These are phyloP conservation scores for Pterostichus madidus DNA, from an alignment of 2,888 invertebrate species.

Conservation along the genomic window DNA sequence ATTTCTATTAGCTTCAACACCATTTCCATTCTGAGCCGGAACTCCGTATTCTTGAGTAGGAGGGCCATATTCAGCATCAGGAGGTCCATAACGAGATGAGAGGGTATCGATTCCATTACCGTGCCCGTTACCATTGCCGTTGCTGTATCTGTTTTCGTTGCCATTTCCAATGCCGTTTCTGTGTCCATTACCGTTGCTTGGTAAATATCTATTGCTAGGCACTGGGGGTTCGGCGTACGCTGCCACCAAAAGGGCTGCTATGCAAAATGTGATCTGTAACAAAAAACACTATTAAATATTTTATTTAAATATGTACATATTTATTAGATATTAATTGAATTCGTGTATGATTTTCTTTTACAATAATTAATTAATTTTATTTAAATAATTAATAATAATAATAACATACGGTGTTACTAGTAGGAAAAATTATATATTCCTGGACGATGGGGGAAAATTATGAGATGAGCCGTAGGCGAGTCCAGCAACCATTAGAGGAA, in stretches of 20 bases:
- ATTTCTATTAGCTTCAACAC: constrained; percentile 48
- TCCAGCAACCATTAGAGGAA: too few relatives aligned
- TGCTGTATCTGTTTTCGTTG: constrained; percentile 68
- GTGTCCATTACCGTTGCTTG: constrained; percentile 69
- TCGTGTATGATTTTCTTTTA: too few relatives aligned
- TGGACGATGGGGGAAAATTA: too few relatives aligned
- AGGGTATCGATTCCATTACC: constrained; percentile 69
- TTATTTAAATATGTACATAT: background rate
- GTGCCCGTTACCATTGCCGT: constrained; percentile 70
- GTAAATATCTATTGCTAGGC: constrained; percentile 55
- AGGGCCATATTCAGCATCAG: constrained; percentile 57
- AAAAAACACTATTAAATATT: constrained; percentile 8
- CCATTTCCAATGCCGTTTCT: constrained; percentile 66
- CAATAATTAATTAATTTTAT: too few relatives aligned
- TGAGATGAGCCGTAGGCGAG: too few relatives aligned
- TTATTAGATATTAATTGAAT: too few relatives aligned
- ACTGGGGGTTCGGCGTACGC: constrained; percentile 62
- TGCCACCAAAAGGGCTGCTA: constrained; percentile 55
- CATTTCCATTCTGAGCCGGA: constrained; percentile 66
- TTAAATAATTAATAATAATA: too few relatives aligned
- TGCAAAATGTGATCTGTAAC: constrained; percentile 56
- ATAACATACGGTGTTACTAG: too few relatives aligned
- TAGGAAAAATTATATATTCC: too few relatives aligned
- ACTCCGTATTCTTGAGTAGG: constrained; percentile 61
- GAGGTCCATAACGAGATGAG: constrained; percentile 69